Evolutionary conservation across 2,113 vertebrate species (phyloP).

Genomic region (Coracopsis vasa): DNA sequence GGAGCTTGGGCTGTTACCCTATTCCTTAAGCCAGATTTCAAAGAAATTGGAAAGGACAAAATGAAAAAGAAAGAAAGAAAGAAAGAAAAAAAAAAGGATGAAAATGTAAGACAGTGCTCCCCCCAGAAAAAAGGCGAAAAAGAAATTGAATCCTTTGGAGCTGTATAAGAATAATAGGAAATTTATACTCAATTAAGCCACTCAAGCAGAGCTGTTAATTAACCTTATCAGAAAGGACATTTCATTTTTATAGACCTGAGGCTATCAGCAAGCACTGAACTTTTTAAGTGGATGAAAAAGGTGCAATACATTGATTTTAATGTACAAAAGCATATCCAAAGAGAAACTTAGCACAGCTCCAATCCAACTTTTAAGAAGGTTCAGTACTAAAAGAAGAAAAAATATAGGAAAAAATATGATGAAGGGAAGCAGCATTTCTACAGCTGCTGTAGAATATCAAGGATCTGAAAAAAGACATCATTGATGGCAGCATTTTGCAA

Average conservation of each 20-base stretch:
- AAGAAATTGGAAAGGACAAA: not conserved
- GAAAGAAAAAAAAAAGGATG: not conserved
- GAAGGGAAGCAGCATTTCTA: not conserved
- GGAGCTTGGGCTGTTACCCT: not conserved
- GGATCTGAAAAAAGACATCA: rapidly evolving
- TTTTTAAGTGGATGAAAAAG: slow-evolving; percentile 51
- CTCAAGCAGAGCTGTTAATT: slow-evolving; percentile 67
- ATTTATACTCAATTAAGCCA: slow-evolving; percentile 68
- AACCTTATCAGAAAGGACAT: slow-evolving; percentile 70
- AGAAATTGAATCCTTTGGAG: slow-evolving; percentile 49
- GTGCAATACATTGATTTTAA: slow-evolving; percentile 19
- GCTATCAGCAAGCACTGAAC: slow-evolving; percentile 50
- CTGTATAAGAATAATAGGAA: slow-evolving; percentile 59
- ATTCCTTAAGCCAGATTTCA: not conserved
- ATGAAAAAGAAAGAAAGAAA: not conserved
- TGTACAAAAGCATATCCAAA: not conserved
- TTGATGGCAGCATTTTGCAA: not conserved
- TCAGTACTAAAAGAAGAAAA: not conserved
- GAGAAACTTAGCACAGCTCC: not conserved
- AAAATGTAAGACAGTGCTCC: not conserved
- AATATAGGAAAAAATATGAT: not conserved
- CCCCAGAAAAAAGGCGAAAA: not conserved
- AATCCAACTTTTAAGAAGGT: not conserved
- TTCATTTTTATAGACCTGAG: slow-evolving; percentile 69
- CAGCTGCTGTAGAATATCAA: not conserved